phyloP scores from a whole-genome alignment of 2,888 invertebrate species.

The Actias luna region DNA sequence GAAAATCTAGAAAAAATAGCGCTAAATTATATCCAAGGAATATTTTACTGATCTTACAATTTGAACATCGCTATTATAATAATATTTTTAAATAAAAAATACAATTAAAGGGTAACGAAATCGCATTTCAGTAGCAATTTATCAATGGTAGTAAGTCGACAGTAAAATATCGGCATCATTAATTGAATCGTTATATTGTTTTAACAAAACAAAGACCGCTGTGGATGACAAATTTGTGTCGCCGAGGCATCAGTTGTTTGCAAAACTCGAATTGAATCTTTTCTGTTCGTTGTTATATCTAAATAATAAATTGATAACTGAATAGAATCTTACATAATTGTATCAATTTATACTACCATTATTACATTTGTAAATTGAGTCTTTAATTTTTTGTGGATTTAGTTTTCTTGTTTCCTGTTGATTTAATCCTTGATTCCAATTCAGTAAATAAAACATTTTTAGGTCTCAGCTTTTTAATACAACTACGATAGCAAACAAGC shows the following conservation, averaged over 20 bases:
- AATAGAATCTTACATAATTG: slow-evolving; percentile 8
- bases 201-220: slow-evolving; percentile 66
- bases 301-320: slow-evolving; percentile 18
- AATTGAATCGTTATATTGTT: slow-evolving; percentile 73
- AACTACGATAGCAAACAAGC: too few relatives aligned
- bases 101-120: slow-evolving; percentile 26
- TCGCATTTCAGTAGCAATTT: slow-evolving; percentile 53
- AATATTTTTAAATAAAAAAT: background rate
- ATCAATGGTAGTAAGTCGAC: slow-evolving; percentile 63
- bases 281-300: background rate
- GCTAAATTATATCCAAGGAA: background rate
- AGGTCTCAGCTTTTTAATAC: too few relatives aligned
- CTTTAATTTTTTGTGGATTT: background rate
- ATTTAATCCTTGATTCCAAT: too few relatives aligned
- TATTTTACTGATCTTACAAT: background rate
- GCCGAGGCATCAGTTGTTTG: slow-evolving; percentile 60
- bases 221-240: slow-evolving; percentile 67
- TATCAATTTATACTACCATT: background rate
- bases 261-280: slow-evolving; percentile 27
- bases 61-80: background rate
- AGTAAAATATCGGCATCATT: slow-evolving; percentile 71
- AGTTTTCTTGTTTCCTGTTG: background rate
- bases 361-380: background rate
- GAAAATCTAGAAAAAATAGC: too few relatives aligned
- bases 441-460: too few relatives aligned